Percentiles rank a stretch among this genome's conserved stretches.
phyloP scores from a whole-genome alignment of 2,888 invertebrate genomes.

The Bombylius major region DNA sequence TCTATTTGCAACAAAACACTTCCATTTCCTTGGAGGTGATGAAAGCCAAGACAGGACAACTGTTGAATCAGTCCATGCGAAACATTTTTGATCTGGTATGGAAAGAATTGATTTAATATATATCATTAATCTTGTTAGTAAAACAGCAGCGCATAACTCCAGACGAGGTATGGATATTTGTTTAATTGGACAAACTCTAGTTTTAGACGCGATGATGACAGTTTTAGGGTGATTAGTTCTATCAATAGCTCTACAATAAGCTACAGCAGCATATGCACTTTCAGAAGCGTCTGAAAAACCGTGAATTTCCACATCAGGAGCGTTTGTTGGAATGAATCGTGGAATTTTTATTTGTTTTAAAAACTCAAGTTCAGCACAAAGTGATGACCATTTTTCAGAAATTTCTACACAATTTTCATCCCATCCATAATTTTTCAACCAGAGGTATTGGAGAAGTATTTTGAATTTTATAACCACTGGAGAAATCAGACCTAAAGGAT shows the following conservation, averaged over 20 bases:
- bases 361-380: too few species aligned
- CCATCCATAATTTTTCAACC: neutral
- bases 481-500: neutral
- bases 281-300: neutral
- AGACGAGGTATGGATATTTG: constrained; percentile 9
- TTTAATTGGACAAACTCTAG: constrained; percentile 11
- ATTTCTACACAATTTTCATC: neutral
- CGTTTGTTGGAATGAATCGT: too few species aligned
- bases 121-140: constrained; percentile 4
- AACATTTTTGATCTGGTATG: neutral
- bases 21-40: constrained; percentile 15
- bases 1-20: constrained; percentile 18
- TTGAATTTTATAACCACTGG: neutral
- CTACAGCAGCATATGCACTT: neutral
- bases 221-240: neutral
- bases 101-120: neutral
- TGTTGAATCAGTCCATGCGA: constrained; percentile 12
- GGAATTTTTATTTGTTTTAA: too few species aligned
- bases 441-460: neutral
- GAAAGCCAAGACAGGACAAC: constrained; percentile 17
- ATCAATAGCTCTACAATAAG: neutral
- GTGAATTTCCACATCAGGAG: neutral
- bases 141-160: constrained; percentile 12
- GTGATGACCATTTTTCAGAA: neutral
- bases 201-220: constrained; percentile 6